A percentile compares a stretch with the other conserved stretches of the same genome.
phyloP scores from a whole-genome alignment of 2,888 invertebrate species.

The Itoplectis maculator region DNA sequence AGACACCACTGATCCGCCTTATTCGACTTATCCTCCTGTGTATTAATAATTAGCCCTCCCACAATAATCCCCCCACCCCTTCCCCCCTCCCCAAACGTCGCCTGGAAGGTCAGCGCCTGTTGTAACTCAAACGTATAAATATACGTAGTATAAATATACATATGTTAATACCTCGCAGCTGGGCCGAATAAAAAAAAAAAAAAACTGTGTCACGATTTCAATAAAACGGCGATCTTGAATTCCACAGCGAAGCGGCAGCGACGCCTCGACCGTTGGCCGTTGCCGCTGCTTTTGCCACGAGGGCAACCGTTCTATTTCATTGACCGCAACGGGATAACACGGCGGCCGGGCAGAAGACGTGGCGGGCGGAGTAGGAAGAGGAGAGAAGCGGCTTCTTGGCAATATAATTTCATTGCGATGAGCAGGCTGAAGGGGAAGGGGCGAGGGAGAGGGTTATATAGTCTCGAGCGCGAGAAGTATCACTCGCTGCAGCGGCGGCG shows the following conservation, averaged over 20 bases:
- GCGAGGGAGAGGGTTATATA: not conserved
- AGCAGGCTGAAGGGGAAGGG: too few species aligned
- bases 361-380: not conserved
- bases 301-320: conserved; percentile 67
- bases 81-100: too few species aligned
- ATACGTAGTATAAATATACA: conserved; percentile 2
- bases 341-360: not conserved
- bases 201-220: conserved; percentile 63
- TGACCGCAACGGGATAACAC: conserved; percentile 66
- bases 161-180: conserved; percentile 15
- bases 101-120: too few species aligned
- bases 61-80: too few species aligned
- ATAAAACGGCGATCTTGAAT: conserved; percentile 65
- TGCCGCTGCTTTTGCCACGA: conserved; percentile 32
- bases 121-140: too few species aligned
- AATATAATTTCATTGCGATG: conserved; percentile 54
- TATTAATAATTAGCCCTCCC: not conserved
- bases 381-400: conserved; percentile 1
- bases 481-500: too few species aligned
- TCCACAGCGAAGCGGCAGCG: conserved; percentile 43
- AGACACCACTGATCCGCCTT: not conserved
- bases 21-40: conserved; percentile 14
- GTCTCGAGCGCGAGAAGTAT: conserved; percentile 38
- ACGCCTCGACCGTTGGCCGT: conserved; percentile 37
- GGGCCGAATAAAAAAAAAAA: conserved; percentile 32